Conservation (phyloP, 2,888 invertebrate genomes). For the Acronicta leporina region DNA sequence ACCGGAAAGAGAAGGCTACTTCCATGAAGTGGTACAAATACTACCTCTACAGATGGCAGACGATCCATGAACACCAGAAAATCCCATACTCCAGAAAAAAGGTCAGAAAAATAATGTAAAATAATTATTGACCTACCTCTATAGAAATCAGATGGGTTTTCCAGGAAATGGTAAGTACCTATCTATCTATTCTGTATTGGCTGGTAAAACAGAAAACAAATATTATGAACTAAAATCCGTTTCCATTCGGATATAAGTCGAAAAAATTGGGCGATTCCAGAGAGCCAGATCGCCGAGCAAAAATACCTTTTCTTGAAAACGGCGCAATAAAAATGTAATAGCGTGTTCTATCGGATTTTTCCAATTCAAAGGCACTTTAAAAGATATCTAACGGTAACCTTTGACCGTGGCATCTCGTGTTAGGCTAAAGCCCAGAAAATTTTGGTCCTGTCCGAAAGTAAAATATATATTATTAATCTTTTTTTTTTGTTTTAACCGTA, state of each 20-base stretch:
- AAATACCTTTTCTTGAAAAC: constrained; percentile 63
- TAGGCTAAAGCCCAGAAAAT: constrained; percentile 19
- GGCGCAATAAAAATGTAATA: constrained; percentile 73
- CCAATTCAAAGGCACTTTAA: constrained; percentile 66
- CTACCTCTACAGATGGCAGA: no score
- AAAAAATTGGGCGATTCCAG: constrained; percentile 60
- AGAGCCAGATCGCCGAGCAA: constrained; percentile 50
- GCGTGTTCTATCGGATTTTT: constrained; percentile 71
- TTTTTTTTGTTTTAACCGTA: no score
- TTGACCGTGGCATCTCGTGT: constrained; percentile 30
- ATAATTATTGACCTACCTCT: no score
- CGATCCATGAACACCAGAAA: no score
- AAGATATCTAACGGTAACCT: constrained; percentile 41
- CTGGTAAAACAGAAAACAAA: background rate
- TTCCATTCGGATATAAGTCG: constrained; percentile 57
- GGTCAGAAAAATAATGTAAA: no score
- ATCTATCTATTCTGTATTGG: no score
- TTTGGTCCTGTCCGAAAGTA: constrained; percentile 14
- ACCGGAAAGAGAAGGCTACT: no score
- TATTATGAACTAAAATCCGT: constrained; percentile 53
- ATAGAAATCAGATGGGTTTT: no score
- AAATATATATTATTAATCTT: background rate
- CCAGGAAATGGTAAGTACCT: no score
- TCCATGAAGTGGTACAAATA: no score
- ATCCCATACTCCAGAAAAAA: no score